A percentile compares a stretch with the other conserved stretches of the same genome.
Conservation (phyloP, 2,113 vertebrate species). For the Harpagus bidentatus region DNA sequence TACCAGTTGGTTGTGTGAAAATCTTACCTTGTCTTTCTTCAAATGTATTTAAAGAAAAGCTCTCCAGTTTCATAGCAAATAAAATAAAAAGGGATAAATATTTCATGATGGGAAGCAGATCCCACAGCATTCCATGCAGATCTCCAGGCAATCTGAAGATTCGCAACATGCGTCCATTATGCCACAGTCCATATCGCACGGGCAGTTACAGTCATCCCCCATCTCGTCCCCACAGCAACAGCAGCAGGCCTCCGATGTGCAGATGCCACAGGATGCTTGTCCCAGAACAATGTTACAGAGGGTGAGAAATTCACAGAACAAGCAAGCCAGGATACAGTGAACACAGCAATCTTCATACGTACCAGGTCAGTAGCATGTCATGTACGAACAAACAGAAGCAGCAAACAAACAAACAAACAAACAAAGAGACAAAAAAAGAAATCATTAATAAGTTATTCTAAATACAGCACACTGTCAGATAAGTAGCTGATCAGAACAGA, state of each 20-base stretch:
- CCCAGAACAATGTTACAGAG: slow-evolving; percentile 95
- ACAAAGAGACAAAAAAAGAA: background rate
- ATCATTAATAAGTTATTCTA: background rate
- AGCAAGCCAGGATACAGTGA: slow-evolving; percentile 97
- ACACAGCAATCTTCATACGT: slow-evolving; percentile 89
- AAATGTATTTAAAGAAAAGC: slow-evolving; percentile 35
- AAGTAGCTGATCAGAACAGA: background rate
- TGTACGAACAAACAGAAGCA: background rate
- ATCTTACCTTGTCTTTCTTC: slow-evolving; percentile 61
- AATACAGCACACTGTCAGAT: background rate
- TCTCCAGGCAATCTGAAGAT: slow-evolving; percentile 97
- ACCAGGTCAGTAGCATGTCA: background rate
- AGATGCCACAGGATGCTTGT: slow-evolving; percentile 90
- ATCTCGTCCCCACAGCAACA: slow-evolving; percentile 91
- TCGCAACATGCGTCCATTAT: slow-evolving; percentile 98
- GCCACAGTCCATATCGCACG: slow-evolving; percentile 91
- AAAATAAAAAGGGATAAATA: slow-evolving; percentile 55
- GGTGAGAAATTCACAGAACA: slow-evolving; percentile 97
- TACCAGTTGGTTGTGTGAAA: slow-evolving; percentile 46
- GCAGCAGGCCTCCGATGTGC: slow-evolving; percentile 87
- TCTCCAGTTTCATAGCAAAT: slow-evolving; percentile 73
- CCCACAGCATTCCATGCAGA: slow-evolving; percentile 99
- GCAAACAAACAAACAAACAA: background rate
- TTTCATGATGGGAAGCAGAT: slow-evolving; percentile 96
- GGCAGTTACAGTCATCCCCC: slow-evolving; percentile 85